These are phyloP conservation scores for Aix galericulata DNA, from an alignment of 2,113 vertebrate genomes.

Conservation along the genomic window DNA sequence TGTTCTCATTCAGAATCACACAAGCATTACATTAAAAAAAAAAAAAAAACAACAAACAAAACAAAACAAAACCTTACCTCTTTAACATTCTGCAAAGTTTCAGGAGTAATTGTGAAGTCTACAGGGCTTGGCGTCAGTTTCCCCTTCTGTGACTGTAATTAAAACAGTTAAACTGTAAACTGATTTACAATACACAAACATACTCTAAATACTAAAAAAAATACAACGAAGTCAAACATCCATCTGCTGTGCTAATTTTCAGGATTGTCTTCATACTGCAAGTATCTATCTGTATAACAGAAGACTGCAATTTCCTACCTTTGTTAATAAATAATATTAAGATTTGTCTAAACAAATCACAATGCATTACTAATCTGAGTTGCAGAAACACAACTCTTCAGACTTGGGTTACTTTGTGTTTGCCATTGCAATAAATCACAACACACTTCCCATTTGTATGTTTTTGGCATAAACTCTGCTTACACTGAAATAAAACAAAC, in stretches of 20 bases:
- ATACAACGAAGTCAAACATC: background rate
- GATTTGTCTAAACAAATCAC: background rate
- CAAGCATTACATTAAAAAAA: background rate
- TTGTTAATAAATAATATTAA: background rate
- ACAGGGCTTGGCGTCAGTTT: constrained; percentile 86
- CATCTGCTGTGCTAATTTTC: background rate
- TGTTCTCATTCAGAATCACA: background rate
- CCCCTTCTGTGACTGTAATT: constrained; percentile 86
- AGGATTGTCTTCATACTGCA: background rate
- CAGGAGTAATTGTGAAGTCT: constrained; percentile 93
- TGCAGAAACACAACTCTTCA: background rate
- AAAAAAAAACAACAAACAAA: no score
- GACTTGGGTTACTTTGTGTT: background rate
- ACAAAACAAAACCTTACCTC: constrained; percentile 77
- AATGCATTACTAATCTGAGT: background rate
- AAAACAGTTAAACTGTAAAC: background rate
- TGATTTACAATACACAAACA: background rate
- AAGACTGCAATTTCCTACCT: background rate
- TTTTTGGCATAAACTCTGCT: background rate
- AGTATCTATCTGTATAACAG: background rate
- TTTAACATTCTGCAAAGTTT: constrained; percentile 90
- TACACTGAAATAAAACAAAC: no score
- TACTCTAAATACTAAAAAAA: background rate
- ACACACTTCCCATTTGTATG: background rate
- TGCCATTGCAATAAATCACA: background rate